phyloP scores from a whole-genome alignment of 2,113 vertebrate genomes.

The Mohoua ochrocephala region DNA sequence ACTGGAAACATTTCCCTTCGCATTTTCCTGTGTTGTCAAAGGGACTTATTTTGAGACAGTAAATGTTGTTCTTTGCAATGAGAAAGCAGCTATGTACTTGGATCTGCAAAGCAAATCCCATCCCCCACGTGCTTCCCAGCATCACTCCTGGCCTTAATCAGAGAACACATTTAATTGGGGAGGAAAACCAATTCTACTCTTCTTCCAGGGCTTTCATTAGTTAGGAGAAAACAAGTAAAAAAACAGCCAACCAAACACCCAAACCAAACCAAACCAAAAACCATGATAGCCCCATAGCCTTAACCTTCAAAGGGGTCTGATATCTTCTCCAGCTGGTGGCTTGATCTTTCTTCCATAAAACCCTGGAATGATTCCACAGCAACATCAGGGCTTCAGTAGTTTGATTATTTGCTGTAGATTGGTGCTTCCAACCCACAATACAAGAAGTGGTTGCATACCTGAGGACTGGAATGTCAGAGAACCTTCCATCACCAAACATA shows the following conservation, averaged over 20 bases:
- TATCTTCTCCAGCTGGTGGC: not conserved
- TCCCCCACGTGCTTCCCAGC: not conserved
- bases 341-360: not conserved
- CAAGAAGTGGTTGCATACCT: not conserved
- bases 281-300: not conserved
- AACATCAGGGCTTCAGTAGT: not conserved
- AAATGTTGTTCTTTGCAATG: not conserved
- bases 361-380: not conserved
- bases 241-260: not conserved
- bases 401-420: not conserved
- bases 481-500: not conserved
- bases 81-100: not conserved
- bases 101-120: not conserved
- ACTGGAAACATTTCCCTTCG: not conserved
- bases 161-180: not conserved
- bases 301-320: not conserved
- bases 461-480: not conserved
- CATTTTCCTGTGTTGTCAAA: not conserved
- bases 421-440: not conserved
- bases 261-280: not conserved
- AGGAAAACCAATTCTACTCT: not conserved
- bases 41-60: not conserved
- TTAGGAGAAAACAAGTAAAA: not conserved
- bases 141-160: not conserved
- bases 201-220: not conserved